These are phyloP conservation scores for Cacoxenus indagator DNA, from an alignment of 2,888 invertebrate genomes.

Conservation along the genomic window DNA sequence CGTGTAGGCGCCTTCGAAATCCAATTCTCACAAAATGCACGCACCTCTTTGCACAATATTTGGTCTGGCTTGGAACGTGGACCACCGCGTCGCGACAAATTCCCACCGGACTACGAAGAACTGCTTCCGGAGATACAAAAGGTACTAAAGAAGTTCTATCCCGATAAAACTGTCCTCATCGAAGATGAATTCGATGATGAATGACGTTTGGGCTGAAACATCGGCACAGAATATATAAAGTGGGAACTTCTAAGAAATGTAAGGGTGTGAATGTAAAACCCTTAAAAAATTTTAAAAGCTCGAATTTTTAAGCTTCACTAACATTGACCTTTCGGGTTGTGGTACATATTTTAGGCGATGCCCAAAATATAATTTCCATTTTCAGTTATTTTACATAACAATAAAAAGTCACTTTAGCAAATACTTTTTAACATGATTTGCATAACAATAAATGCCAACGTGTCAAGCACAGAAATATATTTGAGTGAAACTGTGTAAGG, in stretches of 20 bases:
- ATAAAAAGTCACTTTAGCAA: slow-evolving; percentile 30
- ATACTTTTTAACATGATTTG: slow-evolving; percentile 30
- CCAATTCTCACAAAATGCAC: slow-evolving; percentile 61
- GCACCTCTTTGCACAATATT: slow-evolving; percentile 53
- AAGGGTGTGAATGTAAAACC: not conserved
- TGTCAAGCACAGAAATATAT: not conserved
- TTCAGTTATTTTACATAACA: slow-evolving; percentile 25
- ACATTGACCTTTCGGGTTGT: not conserved
- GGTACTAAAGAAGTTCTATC: slow-evolving; percentile 63
- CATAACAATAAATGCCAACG: slow-evolving; percentile 36
- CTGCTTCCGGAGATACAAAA: slow-evolving; percentile 56
- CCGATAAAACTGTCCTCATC: slow-evolving; percentile 43
- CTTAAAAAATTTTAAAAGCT: not conserved
- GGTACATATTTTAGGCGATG: not conserved
- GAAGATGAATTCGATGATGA: slow-evolving; percentile 40
- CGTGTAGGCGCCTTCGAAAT: slow-evolving; percentile 66
- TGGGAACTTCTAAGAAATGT: not conserved
- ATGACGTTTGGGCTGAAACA: slow-evolving; percentile 32
- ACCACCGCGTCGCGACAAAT: slow-evolving; percentile 67
- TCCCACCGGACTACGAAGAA: slow-evolving; percentile 50
- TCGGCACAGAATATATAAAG: not conserved
- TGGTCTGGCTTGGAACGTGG: slow-evolving; percentile 64
- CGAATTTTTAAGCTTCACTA: not conserved
- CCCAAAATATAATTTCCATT: slow-evolving; percentile 15
- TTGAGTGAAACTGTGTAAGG: not conserved